Conservation (phyloP, 2,113 vertebrate species). For the Nothobranchius furzeri region DNA sequence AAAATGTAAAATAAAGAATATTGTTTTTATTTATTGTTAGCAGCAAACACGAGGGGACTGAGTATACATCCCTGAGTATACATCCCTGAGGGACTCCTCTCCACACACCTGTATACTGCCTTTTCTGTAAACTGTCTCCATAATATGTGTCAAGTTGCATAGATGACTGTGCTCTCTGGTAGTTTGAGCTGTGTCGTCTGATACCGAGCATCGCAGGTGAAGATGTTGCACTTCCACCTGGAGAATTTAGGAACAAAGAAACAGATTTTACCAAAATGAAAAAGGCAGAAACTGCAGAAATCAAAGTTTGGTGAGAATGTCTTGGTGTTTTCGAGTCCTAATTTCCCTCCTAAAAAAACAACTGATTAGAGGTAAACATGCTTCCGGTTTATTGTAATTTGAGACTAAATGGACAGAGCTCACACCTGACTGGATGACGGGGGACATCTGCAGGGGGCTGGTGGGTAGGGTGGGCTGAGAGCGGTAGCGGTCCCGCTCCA, state of each 20-base stretch:
- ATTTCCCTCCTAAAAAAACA: too few species aligned
- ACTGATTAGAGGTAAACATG: too few species aligned
- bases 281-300: neutral
- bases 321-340: too few species aligned
- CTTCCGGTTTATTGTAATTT: too few species aligned
- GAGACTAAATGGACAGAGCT: neutral
- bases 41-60: neutral
- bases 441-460: conserved; percentile 93
- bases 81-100: conserved; percentile 9
- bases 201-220: conserved; percentile 95
- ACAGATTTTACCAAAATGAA: neutral
- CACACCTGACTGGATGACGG: conserved; percentile 95
- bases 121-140: conserved; percentile 89
- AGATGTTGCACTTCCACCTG: conserved; percentile 95
- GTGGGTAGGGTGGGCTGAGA: conserved; percentile 95
- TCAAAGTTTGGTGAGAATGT: too few species aligned
- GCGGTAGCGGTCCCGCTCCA: conserved; percentile 95
- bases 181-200: conserved; percentile 88
- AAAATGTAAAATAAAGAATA: neutral
- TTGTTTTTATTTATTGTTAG: neutral
- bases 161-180: conserved; percentile 91
- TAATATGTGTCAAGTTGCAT: conserved; percentile 97
- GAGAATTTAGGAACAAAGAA: neutral
- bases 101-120: conserved; percentile 85
- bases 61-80: conserved; percentile 1